Evolutionary conservation across 2,113 vertebrate species (phyloP).

Genomic region (Orthonyx spaldingii): DNA sequence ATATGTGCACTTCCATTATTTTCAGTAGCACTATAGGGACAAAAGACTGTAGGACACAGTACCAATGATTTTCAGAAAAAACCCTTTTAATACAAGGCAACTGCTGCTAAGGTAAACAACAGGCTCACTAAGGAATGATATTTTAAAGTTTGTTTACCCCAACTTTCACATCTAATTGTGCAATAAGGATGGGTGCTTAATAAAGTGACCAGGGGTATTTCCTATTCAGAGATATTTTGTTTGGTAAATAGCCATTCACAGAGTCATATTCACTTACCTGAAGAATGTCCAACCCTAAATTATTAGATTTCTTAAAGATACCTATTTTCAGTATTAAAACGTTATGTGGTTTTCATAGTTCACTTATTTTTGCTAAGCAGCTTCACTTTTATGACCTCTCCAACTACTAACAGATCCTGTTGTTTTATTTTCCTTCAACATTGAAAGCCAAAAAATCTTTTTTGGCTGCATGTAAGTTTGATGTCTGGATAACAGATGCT

Average conservation of each 20-base stretch:
- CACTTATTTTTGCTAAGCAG: not conserved
- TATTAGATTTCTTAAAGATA: not conserved
- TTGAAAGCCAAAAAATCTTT: not conserved
- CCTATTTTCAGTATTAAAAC: not conserved
- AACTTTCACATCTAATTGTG: not conserved
- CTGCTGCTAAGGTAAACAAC: not conserved
- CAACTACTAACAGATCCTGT: not conserved
- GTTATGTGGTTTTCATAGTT: not conserved
- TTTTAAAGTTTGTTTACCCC: not conserved
- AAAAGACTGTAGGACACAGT: not conserved
- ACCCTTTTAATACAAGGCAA: not conserved
- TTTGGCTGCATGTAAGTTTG: not conserved
- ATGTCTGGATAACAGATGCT: conserved; percentile 38
- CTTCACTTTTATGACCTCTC: not conserved
- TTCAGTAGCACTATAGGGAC: not conserved
- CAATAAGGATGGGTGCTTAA: not conserved
- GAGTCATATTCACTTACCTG: not conserved
- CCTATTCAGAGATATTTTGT: not conserved
- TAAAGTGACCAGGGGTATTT: not conserved
- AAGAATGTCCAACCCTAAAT: not conserved
- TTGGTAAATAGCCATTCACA: not conserved
- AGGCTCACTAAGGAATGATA: not conserved
- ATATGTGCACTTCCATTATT: not conserved
- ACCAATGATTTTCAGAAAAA: not conserved
- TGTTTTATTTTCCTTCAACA: not conserved